phyloP scores from a whole-genome alignment of 1,140 invertebrate genomes.

The Aphis craccivora region DNA sequence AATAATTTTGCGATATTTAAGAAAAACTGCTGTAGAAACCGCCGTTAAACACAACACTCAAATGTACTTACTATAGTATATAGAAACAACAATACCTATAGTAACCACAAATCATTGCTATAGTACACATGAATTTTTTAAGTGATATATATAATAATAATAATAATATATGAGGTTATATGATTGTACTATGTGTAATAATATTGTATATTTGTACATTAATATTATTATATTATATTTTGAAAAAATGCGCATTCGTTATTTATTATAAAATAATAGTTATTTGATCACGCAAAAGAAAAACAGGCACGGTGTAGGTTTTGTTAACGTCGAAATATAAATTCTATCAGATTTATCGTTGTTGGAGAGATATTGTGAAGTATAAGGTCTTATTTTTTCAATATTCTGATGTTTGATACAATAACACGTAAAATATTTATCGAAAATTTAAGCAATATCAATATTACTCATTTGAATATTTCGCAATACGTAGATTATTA shows the following conservation, averaged over 20 bases:
- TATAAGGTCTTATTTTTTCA: background rate
- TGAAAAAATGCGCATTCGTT: background rate
- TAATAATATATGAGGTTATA: background rate
- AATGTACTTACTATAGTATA: background rate
- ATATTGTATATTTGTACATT: background rate
- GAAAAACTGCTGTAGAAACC: background rate
- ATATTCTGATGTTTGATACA: background rate
- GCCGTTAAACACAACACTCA: background rate
- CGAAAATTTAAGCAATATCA: background rate
- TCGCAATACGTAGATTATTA: background rate
- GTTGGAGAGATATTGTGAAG: background rate
- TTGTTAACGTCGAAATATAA: background rate
- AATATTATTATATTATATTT: background rate
- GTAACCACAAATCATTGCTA: background rate
- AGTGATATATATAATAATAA: background rate
- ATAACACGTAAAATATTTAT: slow-evolving; percentile 4
- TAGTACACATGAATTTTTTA: background rate
- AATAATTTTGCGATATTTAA: slow-evolving; percentile 25
- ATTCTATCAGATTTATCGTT: background rate
- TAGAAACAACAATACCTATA: background rate
- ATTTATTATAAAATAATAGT: background rate
- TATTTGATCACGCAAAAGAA: background rate
- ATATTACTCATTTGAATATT: slow-evolving; percentile 14
- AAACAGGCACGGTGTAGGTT: background rate
- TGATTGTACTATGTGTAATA: background rate